phyloP scores from a whole-genome alignment of 2,888 invertebrate genomes.

The Bedellia somnulentella region DNA sequence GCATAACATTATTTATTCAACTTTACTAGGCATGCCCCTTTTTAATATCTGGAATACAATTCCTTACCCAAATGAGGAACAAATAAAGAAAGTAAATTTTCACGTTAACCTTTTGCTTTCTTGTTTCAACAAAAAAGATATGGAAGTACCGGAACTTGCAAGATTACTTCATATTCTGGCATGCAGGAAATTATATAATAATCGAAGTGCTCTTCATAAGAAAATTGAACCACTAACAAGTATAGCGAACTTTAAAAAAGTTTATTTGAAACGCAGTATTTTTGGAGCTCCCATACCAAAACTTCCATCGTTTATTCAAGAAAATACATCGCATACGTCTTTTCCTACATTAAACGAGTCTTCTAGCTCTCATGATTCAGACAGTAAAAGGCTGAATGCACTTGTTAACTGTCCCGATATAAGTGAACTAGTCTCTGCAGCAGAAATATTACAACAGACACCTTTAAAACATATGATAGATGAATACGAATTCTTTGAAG shows the following conservation, averaged over 20 bases:
- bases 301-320: constrained; percentile 14
- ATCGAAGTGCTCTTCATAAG: constrained; percentile 38
- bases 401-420: constrained; percentile 48
- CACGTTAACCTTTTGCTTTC: constrained; percentile 38
- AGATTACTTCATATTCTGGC: constrained; percentile 37
- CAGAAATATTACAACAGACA: constrained; percentile 31
- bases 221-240: constrained; percentile 20
- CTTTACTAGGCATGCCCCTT: constrained; percentile 31
- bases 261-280: constrained; percentile 36
- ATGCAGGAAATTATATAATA: constrained; percentile 39
- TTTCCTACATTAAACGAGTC: no score
- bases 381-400: no score
- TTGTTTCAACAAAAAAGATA: constrained; percentile 36
- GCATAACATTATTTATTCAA: constrained; percentile 25
- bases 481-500: constrained; percentile 43
- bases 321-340: no score
- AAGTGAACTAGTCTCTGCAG: constrained; percentile 39
- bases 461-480: constrained; percentile 34
- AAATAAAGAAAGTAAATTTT: constrained; percentile 37
- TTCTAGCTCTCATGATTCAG: no score
- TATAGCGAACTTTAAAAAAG: constrained; percentile 36
- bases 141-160: constrained; percentile 34
- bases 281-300: constrained; percentile 33
- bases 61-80: constrained; percentile 18
- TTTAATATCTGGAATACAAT: constrained; percentile 29